phyloP scores from a whole-genome alignment of 2,113 vertebrate genomes.

The Coreoperca whiteheadi region DNA sequence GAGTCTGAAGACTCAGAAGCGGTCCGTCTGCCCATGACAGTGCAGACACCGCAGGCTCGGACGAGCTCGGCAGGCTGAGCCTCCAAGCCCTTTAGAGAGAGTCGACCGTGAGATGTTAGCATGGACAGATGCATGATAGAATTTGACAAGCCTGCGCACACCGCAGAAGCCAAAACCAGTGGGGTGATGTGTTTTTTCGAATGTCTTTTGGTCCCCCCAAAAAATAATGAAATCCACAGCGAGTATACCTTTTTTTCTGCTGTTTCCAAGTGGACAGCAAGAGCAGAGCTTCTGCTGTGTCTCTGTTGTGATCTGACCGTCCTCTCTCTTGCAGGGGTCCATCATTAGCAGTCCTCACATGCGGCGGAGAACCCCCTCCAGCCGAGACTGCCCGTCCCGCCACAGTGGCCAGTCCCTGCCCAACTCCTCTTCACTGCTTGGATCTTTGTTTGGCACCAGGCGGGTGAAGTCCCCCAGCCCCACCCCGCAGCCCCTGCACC shows the following conservation, averaged over 20 bases:
- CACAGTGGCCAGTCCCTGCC: slow-evolving; percentile 92
- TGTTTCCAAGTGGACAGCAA: neutral
- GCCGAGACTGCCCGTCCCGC: slow-evolving; percentile 93
- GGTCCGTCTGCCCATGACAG: slow-evolving; percentile 24
- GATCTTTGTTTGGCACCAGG: slow-evolving; percentile 93
- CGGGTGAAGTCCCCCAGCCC: slow-evolving; percentile 88
- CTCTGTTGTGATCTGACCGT: slow-evolving; percentile 43
- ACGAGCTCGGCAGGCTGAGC: slow-evolving; percentile 32
- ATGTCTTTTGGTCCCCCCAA: neutral
- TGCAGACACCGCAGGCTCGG: neutral
- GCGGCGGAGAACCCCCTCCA: slow-evolving; percentile 91
- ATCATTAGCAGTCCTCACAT: slow-evolving; percentile 99
- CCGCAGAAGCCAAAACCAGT: neutral
- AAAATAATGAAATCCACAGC: neutral
- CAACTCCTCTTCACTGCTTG: slow-evolving; percentile 94
- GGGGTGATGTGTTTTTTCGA: neutral
- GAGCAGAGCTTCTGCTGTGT: neutral
- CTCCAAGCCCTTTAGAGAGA: slow-evolving; percentile 25
- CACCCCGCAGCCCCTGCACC: slow-evolving; percentile 82
- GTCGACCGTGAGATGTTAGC: slow-evolving; percentile 31
- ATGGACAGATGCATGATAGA: slow-evolving; percentile 26
- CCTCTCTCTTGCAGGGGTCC: slow-evolving; percentile 90
- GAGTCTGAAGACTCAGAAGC: slow-evolving; percentile 15
- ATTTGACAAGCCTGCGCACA: neutral
- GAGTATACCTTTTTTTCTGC: neutral